Conservation (phyloP, 2,797 vertebrate genomes). For the Falco naumanni region DNA sequence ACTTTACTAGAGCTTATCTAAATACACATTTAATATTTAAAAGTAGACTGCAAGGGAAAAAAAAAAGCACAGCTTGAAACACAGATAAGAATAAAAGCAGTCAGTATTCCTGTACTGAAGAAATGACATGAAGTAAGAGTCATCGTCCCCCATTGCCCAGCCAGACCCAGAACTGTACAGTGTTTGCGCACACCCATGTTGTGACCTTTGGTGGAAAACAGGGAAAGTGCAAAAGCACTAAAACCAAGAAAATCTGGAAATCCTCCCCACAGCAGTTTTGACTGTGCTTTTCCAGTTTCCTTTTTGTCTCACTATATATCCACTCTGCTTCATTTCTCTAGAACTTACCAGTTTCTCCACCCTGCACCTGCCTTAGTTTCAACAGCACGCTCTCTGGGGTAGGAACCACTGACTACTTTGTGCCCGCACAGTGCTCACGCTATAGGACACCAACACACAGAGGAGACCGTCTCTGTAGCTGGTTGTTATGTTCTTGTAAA, state of each 20-base stretch:
- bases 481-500: not conserved
- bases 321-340: not conserved
- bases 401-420: not conserved
- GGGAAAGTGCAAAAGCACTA: not conserved
- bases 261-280: not conserved
- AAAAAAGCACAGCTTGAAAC: not conserved
- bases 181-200: fast-evolving
- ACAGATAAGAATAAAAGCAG: not conserved
- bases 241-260: not conserved
- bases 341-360: not conserved
- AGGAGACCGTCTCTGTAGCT: not conserved
- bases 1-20: not conserved
- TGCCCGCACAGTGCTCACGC: not conserved
- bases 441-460: fast-evolving
- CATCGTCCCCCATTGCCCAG: not conserved
- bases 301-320: not conserved
- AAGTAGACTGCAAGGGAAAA: not conserved
- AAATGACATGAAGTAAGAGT: not conserved
- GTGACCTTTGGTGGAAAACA: not conserved
- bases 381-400: not conserved
- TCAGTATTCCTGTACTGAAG: not conserved
- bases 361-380: not conserved
- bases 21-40: not conserved
- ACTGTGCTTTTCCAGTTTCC: not conserved
- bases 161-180: not conserved